Percentiles rank a stretch among this genome's conserved stretches.
These are phyloP conservation scores for Alosa alosa DNA, from an alignment of 2,113 vertebrate species.

Conservation along the genomic window DNA sequence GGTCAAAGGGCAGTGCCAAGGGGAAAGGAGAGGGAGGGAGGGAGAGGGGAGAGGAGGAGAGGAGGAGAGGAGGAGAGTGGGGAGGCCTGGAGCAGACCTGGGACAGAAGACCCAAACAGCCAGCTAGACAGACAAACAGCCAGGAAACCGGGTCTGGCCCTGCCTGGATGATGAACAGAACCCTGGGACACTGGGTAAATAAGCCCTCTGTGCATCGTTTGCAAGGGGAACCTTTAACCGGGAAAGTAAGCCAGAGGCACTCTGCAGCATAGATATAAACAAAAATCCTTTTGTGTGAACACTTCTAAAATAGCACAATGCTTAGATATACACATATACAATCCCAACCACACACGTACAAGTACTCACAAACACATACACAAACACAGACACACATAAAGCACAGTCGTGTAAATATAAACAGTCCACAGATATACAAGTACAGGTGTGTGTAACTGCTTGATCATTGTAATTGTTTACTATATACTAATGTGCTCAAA, in stretches of 20 bases:
- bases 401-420: background rate
- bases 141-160: background rate
- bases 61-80: background rate
- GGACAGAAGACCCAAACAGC: background rate
- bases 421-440: background rate
- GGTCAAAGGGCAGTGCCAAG: constrained; percentile 71
- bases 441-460: constrained; percentile 1
- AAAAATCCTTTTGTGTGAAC: background rate
- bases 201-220: background rate
- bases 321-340: background rate
- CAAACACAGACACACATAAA: background rate
- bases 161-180: background rate
- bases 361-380: background rate
- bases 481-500: constrained; percentile 15
- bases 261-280: background rate
- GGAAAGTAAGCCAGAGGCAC: background rate
- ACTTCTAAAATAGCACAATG: background rate
- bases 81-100: constrained; percentile 24
- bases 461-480: constrained; percentile 14
- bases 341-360: background rate
- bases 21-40: background rate
- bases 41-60: background rate
- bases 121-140: background rate
- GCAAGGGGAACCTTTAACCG: background rate
- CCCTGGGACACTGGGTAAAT: background rate